Percentiles rank a stretch among this genome's conserved stretches.
These are phyloP conservation scores for Adrianichthys oophorus DNA, from an alignment of 2,797 vertebrate species.

Conservation along the genomic window DNA sequence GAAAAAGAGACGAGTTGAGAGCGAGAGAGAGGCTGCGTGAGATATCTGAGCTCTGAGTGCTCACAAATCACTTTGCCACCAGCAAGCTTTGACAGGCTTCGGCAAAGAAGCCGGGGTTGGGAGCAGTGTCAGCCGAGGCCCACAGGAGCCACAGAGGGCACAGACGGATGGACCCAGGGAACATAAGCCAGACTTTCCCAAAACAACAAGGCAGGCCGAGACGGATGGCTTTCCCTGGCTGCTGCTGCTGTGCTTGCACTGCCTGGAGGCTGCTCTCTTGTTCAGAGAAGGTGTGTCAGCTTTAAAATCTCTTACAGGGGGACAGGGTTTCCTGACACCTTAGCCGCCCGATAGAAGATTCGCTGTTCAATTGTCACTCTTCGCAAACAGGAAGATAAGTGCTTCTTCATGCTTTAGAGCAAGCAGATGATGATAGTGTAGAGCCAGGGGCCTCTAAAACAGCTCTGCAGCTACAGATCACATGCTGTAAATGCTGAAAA, in stretches of 20 bases:
- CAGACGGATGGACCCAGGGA: conserved; percentile 57
- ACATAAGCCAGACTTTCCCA: conserved; percentile 34
- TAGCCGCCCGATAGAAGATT: conserved; percentile 4
- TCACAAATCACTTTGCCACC: conserved; percentile 79
- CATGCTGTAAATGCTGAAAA: conserved; percentile 60
- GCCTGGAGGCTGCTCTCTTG: conserved; percentile 39
- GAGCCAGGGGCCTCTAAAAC: conserved; percentile 33
- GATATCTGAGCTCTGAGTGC: conserved; percentile 63
- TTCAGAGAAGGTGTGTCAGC: conserved; percentile 50
- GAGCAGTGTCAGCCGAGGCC: conserved; percentile 43
- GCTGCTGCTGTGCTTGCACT: conserved; percentile 25
- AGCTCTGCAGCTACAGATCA: conserved; percentile 54
- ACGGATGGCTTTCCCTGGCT: conserved; percentile 42
- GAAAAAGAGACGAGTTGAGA: conserved; percentile 42
- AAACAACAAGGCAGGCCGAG: conserved; percentile 36
- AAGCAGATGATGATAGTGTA: conserved; percentile 21
- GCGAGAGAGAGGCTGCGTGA: conserved; percentile 49
- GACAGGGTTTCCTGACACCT: conserved; percentile 19
- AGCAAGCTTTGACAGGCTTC: conserved; percentile 75
- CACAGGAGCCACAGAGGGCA: conserved; percentile 43
- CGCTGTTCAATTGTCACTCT: conserved; percentile 20
- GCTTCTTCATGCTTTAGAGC: conserved; percentile 20
- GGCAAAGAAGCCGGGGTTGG: conserved; percentile 36
- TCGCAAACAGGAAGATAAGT: background rate
- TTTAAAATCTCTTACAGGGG: conserved; percentile 17